phyloP scores from a whole-genome alignment of 2,888 invertebrate species.

The Oasisia sp. region DNA sequence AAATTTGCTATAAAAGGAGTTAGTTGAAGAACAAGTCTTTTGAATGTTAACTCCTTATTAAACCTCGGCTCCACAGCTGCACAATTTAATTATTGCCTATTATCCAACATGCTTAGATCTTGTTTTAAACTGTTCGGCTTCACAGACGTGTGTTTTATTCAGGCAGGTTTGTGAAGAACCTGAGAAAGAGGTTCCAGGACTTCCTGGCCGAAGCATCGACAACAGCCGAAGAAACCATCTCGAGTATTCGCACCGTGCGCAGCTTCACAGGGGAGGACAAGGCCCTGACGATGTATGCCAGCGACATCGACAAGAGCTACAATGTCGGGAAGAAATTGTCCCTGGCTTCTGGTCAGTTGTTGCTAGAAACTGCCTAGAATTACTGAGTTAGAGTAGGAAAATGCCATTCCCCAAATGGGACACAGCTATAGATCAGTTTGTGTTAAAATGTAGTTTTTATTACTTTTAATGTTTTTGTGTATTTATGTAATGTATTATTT shows the following conservation, averaged over 20 bases:
- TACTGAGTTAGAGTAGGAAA: background rate
- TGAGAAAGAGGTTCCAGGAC: constrained; percentile 61
- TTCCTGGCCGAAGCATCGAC: constrained; percentile 60
- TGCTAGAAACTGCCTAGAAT: background rate
- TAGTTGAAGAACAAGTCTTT: too few species aligned
- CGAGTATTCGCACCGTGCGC: constrained; percentile 60
- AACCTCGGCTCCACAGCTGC: too few species aligned
- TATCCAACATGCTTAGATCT: background rate
- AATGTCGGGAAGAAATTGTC: constrained; percentile 57
- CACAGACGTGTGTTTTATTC: background rate
- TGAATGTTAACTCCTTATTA: too few species aligned
- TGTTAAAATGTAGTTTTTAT: too few species aligned
- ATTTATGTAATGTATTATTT: too few species aligned
- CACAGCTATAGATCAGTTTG: too few species aligned
- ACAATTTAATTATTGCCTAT: too few species aligned
- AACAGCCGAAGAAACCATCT: constrained; percentile 60
- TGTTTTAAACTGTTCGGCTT: background rate
- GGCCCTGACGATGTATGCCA: constrained; percentile 46
- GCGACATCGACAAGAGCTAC: constrained; percentile 58
- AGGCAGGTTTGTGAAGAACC: constrained; percentile 52
- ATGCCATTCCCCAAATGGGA: too few species aligned
- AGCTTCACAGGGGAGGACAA: constrained; percentile 60
- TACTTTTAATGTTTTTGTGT: too few species aligned
- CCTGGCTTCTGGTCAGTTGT: constrained; percentile 51
- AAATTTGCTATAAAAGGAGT: too few species aligned